Conservation (phyloP, 92 coral and sea anemone genomes). For the Epizoanthus illoricatus region DNA sequence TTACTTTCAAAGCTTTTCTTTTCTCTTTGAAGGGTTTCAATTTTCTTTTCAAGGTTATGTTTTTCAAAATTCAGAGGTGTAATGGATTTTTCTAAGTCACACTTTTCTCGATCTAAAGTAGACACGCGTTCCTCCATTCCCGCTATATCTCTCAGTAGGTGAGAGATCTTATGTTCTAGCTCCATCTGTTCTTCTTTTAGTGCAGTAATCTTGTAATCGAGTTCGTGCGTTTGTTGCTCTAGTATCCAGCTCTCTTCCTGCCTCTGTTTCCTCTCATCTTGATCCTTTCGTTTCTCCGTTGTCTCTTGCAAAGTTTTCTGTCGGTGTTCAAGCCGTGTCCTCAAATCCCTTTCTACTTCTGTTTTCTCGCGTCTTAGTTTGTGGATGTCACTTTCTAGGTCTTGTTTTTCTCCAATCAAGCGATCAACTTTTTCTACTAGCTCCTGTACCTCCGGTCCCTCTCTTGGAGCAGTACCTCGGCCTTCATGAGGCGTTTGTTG, state of each 20-base stretch:
- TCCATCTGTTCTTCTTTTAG: conserved; percentile 68
- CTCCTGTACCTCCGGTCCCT: conserved; percentile 44
- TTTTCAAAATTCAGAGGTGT: conserved; percentile 50
- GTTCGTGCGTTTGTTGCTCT: conserved; percentile 60
- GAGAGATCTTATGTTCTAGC: conserved; percentile 59
- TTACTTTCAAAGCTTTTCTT: conserved; percentile 33
- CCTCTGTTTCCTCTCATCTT: conserved; percentile 12
- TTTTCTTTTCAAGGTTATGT: conserved; percentile 54
- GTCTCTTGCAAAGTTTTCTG: conserved; percentile 27
- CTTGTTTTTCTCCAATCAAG: conserved; percentile 44
- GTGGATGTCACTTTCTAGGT: conserved; percentile 49
- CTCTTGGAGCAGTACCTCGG: conserved; percentile 16
- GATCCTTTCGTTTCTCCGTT: background rate
- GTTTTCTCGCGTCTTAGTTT: conserved; percentile 39
- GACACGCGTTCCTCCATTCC: conserved; percentile 58
- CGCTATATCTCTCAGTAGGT: conserved; percentile 63
- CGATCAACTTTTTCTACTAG: conserved; percentile 55
- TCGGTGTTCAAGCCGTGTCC: conserved; percentile 34
- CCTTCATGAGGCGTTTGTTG: conserved; percentile 28
- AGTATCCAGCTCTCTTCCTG: conserved; percentile 30
- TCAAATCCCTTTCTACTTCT: conserved; percentile 44
- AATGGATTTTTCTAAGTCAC: conserved; percentile 47
- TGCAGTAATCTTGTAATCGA: conserved; percentile 49
- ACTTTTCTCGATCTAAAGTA: conserved; percentile 46
- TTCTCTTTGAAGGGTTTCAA: conserved; percentile 48